Conservation (phyloP, 2,113 vertebrate genomes). For the Lophura nycthemera region DNA sequence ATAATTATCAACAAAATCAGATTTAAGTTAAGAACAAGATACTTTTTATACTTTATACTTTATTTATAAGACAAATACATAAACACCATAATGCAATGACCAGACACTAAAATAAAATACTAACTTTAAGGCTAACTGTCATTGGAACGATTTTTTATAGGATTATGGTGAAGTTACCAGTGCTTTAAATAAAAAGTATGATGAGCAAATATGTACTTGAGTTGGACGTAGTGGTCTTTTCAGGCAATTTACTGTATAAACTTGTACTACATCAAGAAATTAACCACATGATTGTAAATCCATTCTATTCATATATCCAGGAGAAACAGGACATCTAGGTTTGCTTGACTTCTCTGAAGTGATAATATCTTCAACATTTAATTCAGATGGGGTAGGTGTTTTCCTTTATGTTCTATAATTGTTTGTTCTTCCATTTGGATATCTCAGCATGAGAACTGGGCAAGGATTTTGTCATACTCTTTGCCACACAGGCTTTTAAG, state of each 20-base stretch:
- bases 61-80: background rate
- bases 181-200: background rate
- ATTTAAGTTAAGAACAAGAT: background rate
- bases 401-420: background rate
- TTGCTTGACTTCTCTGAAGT: background rate
- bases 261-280: background rate
- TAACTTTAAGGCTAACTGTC: background rate
- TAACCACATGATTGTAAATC: background rate
- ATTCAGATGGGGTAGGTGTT: fast-evolving
- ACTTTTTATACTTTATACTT: background rate
- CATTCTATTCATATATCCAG: background rate
- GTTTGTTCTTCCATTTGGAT: background rate
- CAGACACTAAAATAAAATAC: background rate
- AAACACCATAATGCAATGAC: background rate
- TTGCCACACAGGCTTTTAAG: background rate
- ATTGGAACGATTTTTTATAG: background rate
- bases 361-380: background rate
- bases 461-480: background rate
- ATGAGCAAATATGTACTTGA: background rate
- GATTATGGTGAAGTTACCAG: background rate
- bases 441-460: background rate
- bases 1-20: background rate
- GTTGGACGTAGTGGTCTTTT: background rate
- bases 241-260: background rate
- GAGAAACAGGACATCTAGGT: background rate